Conservation (phyloP, 2,888 invertebrate genomes). For the Chalcosyrphus nemorum region DNA sequence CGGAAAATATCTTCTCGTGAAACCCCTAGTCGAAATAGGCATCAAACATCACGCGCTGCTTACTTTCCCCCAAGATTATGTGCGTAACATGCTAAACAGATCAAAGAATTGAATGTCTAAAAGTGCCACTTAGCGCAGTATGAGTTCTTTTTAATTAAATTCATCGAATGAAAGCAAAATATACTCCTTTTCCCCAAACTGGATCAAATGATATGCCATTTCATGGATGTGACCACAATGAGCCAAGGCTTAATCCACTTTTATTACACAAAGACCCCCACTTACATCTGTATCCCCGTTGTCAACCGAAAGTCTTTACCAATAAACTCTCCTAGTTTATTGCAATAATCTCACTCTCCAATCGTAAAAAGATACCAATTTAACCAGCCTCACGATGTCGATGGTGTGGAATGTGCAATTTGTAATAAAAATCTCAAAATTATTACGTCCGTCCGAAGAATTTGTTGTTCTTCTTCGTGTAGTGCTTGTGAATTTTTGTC, state of each 20-base stretch:
- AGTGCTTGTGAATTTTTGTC: slow-evolving; percentile 4
- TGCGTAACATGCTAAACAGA: too few relatives aligned
- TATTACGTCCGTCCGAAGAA: slow-evolving; percentile 17
- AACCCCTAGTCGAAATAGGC: too few relatives aligned
- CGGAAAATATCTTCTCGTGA: too few relatives aligned
- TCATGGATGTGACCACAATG: too few relatives aligned
- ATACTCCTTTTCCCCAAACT: not conserved
- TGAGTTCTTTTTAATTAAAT: too few relatives aligned
- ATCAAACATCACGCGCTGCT: too few relatives aligned
- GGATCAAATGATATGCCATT: too few relatives aligned
- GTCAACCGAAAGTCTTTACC: not conserved
- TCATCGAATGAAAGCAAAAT: too few relatives aligned
- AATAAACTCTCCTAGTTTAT: slow-evolving; percentile 27
- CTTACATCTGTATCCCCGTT: not conserved
- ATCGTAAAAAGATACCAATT: slow-evolving; percentile 35
- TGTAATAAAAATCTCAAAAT: slow-evolving; percentile 59
- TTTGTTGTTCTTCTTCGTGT: not conserved
- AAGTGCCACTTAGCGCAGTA: too few relatives aligned
- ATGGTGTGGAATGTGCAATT: slow-evolving; percentile 60
- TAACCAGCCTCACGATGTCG: slow-evolving; percentile 18
- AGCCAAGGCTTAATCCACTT: too few relatives aligned
- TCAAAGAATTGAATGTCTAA: too few relatives aligned
- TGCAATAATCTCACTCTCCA: slow-evolving; percentile 23
- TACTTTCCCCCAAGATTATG: too few relatives aligned
- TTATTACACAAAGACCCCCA: not conserved